phyloP scores from a whole-genome alignment of 2,888 invertebrate genomes.

The Buathra laborator region DNA sequence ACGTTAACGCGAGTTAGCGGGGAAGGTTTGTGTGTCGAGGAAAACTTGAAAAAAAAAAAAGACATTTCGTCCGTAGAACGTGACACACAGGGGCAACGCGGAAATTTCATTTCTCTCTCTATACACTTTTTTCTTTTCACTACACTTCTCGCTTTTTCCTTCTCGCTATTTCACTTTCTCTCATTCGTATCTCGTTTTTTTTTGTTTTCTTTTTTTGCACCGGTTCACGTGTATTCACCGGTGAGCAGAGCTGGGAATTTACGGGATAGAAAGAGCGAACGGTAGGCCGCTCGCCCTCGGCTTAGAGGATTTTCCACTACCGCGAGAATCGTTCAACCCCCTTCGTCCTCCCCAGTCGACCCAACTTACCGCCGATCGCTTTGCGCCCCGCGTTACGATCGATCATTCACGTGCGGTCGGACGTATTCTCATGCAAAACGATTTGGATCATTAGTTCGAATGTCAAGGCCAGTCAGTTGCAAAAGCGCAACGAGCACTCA shows the following conservation, averaged over 20 bases:
- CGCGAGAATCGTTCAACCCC: slow-evolving; percentile 59
- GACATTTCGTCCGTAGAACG: slow-evolving; percentile 46
- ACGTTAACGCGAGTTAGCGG: slow-evolving; percentile 45
- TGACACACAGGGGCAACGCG: slow-evolving; percentile 57
- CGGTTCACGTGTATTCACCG: slow-evolving; percentile 35
- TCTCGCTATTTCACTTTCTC: slow-evolving; percentile 52
- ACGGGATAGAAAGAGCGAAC: slow-evolving; percentile 1
- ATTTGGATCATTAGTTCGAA: slow-evolving; percentile 76
- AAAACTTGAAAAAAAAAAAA: slow-evolving; percentile 60
- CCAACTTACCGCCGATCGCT: slow-evolving; percentile 53
- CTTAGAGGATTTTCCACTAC: slow-evolving; percentile 54
- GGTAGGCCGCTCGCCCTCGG: slow-evolving; percentile 17
- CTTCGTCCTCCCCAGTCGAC: slow-evolving; percentile 14
- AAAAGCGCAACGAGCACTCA: slow-evolving; percentile 19
- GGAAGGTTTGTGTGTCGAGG: slow-evolving; percentile 8
- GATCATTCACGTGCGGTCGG: slow-evolving; percentile 66
- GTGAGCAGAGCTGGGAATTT: background rate
- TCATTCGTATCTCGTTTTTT: slow-evolving; percentile 8
- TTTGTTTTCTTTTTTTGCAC: slow-evolving; percentile 33
- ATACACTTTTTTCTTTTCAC: slow-evolving; percentile 36
- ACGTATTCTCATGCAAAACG: slow-evolving; percentile 72
- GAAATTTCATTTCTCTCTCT: slow-evolving; percentile 37
- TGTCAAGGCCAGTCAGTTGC: slow-evolving; percentile 75
- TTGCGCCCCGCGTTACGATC: slow-evolving; percentile 57
- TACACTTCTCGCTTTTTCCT: slow-evolving; percentile 10